phyloP scores from a whole-genome alignment of 2,113 vertebrate species.

The Dicaeum eximium region DNA sequence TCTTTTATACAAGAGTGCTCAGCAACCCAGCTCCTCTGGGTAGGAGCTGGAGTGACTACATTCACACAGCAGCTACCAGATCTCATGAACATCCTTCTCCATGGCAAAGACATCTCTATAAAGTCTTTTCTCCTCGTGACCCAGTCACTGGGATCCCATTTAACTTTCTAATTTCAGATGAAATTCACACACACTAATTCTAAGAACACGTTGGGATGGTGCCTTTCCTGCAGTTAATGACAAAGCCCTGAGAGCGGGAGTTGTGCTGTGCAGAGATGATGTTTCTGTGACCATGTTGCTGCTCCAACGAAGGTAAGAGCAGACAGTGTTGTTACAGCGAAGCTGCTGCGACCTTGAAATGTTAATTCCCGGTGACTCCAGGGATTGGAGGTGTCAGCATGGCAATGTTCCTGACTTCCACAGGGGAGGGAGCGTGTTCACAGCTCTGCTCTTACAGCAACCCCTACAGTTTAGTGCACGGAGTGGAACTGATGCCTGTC shows the following conservation, averaged over 20 bases:
- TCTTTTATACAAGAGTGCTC: background rate
- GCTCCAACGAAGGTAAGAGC: background rate
- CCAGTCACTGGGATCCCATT: background rate
- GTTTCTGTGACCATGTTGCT: background rate
- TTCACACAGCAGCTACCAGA: rapidly evolving
- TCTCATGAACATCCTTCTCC: background rate
- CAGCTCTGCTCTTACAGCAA: constrained; percentile 56
- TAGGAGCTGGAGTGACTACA: rapidly evolving
- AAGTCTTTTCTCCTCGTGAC: rapidly evolving
- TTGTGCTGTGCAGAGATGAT: background rate
- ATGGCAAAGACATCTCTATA: background rate
- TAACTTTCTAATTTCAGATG: background rate
- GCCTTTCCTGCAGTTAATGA: background rate
- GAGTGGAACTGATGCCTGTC: constrained; percentile 57
- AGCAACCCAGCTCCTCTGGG: background rate
- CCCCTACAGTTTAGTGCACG: constrained; percentile 16
- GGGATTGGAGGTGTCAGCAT: background rate
- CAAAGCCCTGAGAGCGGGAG: background rate
- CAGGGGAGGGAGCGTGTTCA: background rate
- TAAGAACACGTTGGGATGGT: background rate
- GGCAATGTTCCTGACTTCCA: background rate
- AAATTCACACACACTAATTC: background rate
- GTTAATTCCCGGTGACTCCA: background rate
- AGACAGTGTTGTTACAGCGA: rapidly evolving
- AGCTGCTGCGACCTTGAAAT: background rate